Base-by-base conservation (phyloP, 2,888 invertebrate species). In the Bombylius major region DNA sequence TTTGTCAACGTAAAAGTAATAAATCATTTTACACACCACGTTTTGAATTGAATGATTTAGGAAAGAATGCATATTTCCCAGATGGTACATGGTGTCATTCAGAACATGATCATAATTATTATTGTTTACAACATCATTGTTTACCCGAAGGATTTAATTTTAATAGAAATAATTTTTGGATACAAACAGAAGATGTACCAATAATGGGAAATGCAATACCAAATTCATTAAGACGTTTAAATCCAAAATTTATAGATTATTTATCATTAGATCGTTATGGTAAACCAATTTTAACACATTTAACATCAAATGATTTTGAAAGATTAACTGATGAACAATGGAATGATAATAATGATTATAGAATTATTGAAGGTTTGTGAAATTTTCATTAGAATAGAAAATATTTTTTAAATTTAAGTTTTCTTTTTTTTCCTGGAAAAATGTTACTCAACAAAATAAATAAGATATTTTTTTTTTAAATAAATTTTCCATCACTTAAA, bases 21-120 rank as follows among this genome's bases (percentile, higher is more conserved):
- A 81, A 81, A 1, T 81, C 80, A 8, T 88, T 81, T 73, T 88
- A 87, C 71, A 85, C 88, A 33, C 87, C 88, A 3, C 78, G 86
- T 6, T 77, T 86, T 13, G 87, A 88, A 71, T 77, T 88, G 53
- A 86, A 87, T 67, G 85, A 86, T 69, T 77, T 83, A 45, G 84
- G 85, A 8, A 74, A 83, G 42, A 82, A 85, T 65, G 82, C 86
- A 0, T 85, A 86, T 71, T 86, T 87, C 67, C 88, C 89, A 0
- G 88, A 88, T 72, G 88, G 88, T 13, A 88, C 87, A 5, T 86
- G 85, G 85, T 89, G 88, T 67, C 86, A 88, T 68, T 76, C 77
- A 65, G 82, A 83, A 63, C 79, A 79, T 49, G 72, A 73, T 23
- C 75, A 79, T 58, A 77, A 87, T 69, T 86, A 82, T 73, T 88